Percentiles rank a stretch among this genome's conserved stretches.
Evolutionary conservation across 2,888 invertebrate species (phyloP).

Genomic region (Antheraea yamamai): DNA sequence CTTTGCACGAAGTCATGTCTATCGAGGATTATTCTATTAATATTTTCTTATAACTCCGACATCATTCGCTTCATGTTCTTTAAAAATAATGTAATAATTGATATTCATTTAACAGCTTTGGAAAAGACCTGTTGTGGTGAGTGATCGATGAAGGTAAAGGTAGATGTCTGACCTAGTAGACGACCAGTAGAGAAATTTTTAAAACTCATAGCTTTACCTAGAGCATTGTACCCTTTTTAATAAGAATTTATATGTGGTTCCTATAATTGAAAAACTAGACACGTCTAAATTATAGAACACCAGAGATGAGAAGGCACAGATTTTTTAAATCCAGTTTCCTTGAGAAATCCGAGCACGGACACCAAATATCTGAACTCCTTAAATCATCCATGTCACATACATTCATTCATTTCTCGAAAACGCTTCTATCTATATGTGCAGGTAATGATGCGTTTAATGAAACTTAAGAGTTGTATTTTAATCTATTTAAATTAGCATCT

Average conservation of each 20-base stretch:
- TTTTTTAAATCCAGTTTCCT: slow-evolving; percentile 8
- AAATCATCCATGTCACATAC: not conserved
- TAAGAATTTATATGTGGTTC: slow-evolving; percentile 39
- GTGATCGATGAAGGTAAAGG: slow-evolving; percentile 73
- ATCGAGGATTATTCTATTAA: not conserved
- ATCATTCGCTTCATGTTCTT: slow-evolving; percentile 23
- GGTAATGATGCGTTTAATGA: not conserved
- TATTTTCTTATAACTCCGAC: slow-evolving; percentile 15
- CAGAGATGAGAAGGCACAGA: slow-evolving; percentile 41
- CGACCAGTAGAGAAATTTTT: slow-evolving; percentile 64
- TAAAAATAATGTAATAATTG: slow-evolving; percentile 50
- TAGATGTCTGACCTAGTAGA: slow-evolving; percentile 59
- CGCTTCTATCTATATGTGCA: not conserved
- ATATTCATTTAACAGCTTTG: slow-evolving; percentile 79
- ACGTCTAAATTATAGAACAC: slow-evolving; percentile 44
- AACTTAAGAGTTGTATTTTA: not conserved
- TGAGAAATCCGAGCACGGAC: slow-evolving; percentile 4
- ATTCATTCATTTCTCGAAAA: not conserved
- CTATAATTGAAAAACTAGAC: slow-evolving; percentile 40
- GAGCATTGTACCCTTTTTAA: slow-evolving; percentile 52
- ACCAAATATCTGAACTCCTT: not conserved
- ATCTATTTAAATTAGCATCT: not conserved
- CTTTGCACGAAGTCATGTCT: slow-evolving; percentile 52
- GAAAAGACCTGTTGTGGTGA: slow-evolving; percentile 81
- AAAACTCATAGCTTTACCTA: slow-evolving; percentile 62